These are phyloP conservation scores for Druceiella hillmani DNA, from an alignment of 2,888 invertebrate genomes.

Conservation along the genomic window DNA sequence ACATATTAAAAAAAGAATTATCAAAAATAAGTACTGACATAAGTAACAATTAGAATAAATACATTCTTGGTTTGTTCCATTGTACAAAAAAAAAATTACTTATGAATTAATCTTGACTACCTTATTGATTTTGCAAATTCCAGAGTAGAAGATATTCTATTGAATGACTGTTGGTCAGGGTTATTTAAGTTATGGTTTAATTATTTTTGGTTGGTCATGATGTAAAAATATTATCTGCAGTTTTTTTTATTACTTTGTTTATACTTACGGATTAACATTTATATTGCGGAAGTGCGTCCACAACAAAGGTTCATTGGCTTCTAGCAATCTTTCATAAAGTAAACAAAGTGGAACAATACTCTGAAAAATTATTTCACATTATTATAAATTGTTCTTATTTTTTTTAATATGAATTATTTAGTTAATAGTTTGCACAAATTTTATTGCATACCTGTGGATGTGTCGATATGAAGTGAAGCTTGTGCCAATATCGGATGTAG, in stretches of 20 bases:
- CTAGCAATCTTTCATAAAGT: constrained; percentile 82
- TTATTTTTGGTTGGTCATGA: too few relatives aligned
- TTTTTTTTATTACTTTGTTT: too few relatives aligned
- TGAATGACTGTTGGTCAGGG: background rate
- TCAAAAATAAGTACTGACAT: too few relatives aligned
- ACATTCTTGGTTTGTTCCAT: too few relatives aligned
- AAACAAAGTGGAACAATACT: constrained; percentile 87
- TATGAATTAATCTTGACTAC: too few relatives aligned
- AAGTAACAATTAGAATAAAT: too few relatives aligned
- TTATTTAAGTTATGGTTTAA: too few relatives aligned
- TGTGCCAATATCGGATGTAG: constrained; percentile 87
- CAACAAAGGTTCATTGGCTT: constrained; percentile 83
- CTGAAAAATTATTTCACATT: constrained; percentile 32
- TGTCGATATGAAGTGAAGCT: constrained; percentile 86
- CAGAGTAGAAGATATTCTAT: constrained; percentile 4
- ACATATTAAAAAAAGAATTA: too few relatives aligned
- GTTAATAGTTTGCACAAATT: background rate
- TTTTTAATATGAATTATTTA: constrained; percentile 2
- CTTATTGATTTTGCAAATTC: too few relatives aligned
- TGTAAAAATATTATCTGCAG: too few relatives aligned
- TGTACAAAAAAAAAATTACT: too few relatives aligned
- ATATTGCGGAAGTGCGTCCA: constrained; percentile 89
- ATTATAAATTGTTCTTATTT: background rate
- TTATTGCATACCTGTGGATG: constrained; percentile 64
- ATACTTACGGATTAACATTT: constrained; percentile 85